These are phyloP conservation scores for Erebia ligea DNA, from an alignment of 2,888 invertebrate genomes.

Conservation along the genomic window DNA sequence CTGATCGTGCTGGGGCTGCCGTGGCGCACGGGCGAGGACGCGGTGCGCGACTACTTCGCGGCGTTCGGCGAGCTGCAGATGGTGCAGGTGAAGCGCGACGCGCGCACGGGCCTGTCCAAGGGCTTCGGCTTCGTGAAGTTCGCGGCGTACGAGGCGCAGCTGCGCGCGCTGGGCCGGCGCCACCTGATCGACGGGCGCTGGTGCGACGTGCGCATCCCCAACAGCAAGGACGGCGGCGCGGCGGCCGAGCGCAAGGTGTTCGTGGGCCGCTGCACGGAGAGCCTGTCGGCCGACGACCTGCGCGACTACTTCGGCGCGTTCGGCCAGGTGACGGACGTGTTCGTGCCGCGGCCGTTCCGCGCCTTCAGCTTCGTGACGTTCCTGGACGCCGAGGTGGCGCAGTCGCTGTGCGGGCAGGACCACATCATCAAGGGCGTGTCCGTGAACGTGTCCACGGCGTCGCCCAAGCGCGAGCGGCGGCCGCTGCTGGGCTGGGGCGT, in stretches of 20 bases:
- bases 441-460: constrained; percentile 93
- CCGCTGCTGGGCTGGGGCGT: constrained; percentile 65
- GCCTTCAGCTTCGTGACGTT: constrained; percentile 93
- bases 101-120: constrained; percentile 85
- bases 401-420: constrained; percentile 91
- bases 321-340: constrained; percentile 94
- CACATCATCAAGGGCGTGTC: constrained; percentile 93
- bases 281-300: constrained; percentile 89
- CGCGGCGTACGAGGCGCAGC: constrained; percentile 85
- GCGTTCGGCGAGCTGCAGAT: constrained; percentile 86
- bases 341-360: constrained; percentile 93
- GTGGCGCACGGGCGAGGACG: constrained; percentile 90
- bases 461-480: constrained; percentile 88
- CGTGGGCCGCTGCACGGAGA: constrained; percentile 92
- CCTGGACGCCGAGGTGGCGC: constrained; percentile 90
- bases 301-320: constrained; percentile 90
- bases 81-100: constrained; percentile 84
- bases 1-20: constrained; percentile 91
- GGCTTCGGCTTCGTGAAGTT: constrained; percentile 90
- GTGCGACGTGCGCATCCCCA: constrained; percentile 89
- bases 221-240: constrained; percentile 86
- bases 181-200: constrained; percentile 88
- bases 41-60: constrained; percentile 88
- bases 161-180: constrained; percentile 84
- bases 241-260: constrained; percentile 90